These are phyloP conservation scores for Yponomeuta malinellus DNA, from an alignment of 2,888 invertebrate species.

Conservation along the genomic window DNA sequence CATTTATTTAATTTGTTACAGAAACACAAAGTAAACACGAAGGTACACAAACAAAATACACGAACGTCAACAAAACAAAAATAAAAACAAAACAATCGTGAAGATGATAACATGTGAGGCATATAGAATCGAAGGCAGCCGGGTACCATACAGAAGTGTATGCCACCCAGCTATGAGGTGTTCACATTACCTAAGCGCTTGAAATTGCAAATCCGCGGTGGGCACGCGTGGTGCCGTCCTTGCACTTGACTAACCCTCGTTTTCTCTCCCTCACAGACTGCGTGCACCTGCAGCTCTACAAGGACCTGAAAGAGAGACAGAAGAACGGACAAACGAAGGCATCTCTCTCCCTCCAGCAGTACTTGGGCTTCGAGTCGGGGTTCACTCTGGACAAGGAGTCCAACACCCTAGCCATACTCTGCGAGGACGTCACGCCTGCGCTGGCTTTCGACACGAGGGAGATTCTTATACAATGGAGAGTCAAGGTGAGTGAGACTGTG, in stretches of 20 bases:
- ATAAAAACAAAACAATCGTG: too few relatives aligned
- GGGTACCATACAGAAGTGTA: too few relatives aligned
- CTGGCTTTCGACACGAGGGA: slow-evolving; percentile 92
- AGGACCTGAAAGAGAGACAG: slow-evolving; percentile 91
- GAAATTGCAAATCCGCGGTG: too few relatives aligned
- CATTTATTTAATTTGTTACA: too few relatives aligned
- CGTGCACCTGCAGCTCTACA: slow-evolving; percentile 90
- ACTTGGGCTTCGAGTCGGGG: slow-evolving; percentile 90
- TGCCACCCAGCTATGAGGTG: too few relatives aligned
- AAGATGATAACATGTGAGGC: too few relatives aligned
- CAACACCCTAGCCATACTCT: slow-evolving; percentile 90
- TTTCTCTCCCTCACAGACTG: slow-evolving; percentile 81
- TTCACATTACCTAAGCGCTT: too few relatives aligned
- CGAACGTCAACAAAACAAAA: too few relatives aligned
- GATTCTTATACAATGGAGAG: slow-evolving; percentile 90
- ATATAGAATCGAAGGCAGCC: too few relatives aligned
- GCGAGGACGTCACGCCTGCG: slow-evolving; percentile 89
- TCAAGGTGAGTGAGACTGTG: slow-evolving; percentile 48
- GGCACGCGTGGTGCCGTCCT: too few relatives aligned
- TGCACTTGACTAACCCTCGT: background rate
- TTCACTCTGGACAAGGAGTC: slow-evolving; percentile 94
- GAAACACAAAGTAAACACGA: too few relatives aligned
- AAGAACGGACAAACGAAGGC: slow-evolving; percentile 92
- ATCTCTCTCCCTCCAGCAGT: slow-evolving; percentile 90
- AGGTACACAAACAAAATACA: too few relatives aligned